Base-by-base conservation (phyloP, 1,140 invertebrate species). In the Pomacea maculata region DNA sequence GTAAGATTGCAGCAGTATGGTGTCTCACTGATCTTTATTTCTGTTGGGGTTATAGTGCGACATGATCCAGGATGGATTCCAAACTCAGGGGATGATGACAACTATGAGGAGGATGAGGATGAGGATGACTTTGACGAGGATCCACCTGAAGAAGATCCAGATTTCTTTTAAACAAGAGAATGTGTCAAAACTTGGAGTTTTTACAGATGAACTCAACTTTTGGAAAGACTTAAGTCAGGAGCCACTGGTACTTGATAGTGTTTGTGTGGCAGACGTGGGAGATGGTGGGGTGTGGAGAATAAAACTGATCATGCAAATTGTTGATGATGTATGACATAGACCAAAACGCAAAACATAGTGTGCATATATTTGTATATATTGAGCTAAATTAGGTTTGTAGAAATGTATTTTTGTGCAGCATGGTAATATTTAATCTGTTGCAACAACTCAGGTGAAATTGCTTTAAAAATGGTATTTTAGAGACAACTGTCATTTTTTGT, bases 91-190 rank as follows among this genome's bases (percentile, higher is more conserved):
- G 57, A 71, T 25, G 72, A 76, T 6, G 54, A 17, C 6, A 63
- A 29, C 15, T 15, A 75, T 12, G 34, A 68, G 55, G 29, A 71
- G 25, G 77, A 70, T 9, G 67, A 70, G 9, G 65, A 25, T 45
- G 61, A 71, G 17, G 76, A 78, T 17, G 14, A 52, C 61, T 73
- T 52, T 25, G 68, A 82, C 25, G 76, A 78, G 3, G 57, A 61
- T n/a, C 34, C 34, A 55, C 17, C 70, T 65, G 64, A 74, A 15
- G 72, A 82, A n/a, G 17, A 75, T 14, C 61, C 64, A 17, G 71
- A 79, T 61, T 61, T 61, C 57, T 61, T 61, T 17, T 61, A 17
- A 61, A 61, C 57, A 14, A 14, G 57, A 11, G 11, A 17, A 9
- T 17, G 15, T 61, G 15, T 11, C 57, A 61, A 14, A 61, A 17